Conservation (phyloP, 2,888 invertebrate genomes). For the Crocallis elinguaria region DNA sequence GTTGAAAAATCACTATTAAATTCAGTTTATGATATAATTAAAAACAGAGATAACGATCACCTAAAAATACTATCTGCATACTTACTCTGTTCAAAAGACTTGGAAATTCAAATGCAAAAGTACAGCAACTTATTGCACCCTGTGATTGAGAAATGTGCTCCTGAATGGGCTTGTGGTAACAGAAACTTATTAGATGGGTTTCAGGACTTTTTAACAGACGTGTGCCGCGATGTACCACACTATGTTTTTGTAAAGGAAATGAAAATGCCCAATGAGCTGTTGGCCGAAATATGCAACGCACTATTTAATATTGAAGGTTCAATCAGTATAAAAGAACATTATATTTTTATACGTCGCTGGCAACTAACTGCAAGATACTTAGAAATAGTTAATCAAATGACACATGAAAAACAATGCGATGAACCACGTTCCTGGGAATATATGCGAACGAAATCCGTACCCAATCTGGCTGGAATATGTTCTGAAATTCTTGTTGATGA, state of each 20-base stretch:
- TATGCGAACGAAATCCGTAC: not conserved
- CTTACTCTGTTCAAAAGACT: slow-evolving; percentile 8
- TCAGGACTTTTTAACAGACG: not conserved
- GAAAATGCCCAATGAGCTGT: not conserved
- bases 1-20: slow-evolving; percentile 10
- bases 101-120: slow-evolving; percentile 9
- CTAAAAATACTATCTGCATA: slow-evolving; percentile 4
- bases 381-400: not conserved
- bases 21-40: not conserved
- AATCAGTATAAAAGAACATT: slow-evolving; percentile 3
- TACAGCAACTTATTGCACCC: slow-evolving; percentile 8
- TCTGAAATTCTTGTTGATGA: not conserved
- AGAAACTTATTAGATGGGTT: not conserved
- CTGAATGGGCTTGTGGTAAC: not conserved
- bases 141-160: not conserved
- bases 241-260: slow-evolving; percentile 7
- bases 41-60: not conserved
- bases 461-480: not conserved
- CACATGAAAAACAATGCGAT: not conserved
- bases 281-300: not conserved
- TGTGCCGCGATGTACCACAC: not conserved
- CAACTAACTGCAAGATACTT: slow-evolving; percentile 3
- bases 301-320: not conserved
- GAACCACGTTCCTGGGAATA: slow-evolving; percentile 1
- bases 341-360: slow-evolving; percentile 6